Conservation (phyloP, 1,140 invertebrate genomes). For the Drosophila chauvacae region DNA sequence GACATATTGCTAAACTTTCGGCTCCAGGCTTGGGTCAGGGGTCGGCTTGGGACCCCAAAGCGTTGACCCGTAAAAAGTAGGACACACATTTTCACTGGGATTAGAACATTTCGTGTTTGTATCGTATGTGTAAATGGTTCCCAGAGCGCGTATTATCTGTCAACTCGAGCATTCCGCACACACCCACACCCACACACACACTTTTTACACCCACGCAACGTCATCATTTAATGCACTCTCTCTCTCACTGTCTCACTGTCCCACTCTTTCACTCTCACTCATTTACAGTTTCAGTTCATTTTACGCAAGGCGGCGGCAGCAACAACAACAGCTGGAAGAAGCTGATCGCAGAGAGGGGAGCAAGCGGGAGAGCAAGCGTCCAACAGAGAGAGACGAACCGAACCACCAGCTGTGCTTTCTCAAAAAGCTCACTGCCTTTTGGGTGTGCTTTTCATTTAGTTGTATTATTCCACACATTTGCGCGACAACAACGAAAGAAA, state of each 20-base stretch:
- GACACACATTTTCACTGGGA: conserved; percentile 43
- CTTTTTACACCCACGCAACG: conserved; percentile 8
- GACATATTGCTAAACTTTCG: conserved; percentile 73
- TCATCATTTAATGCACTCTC: conserved; percentile 29
- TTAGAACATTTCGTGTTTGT: conserved; percentile 41
- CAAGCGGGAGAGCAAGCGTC: not conserved
- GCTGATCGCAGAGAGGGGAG: conserved; percentile 36
- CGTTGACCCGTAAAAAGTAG: conserved; percentile 72
- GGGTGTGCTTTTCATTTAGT: conserved; percentile 50
- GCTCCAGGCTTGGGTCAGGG: conserved; percentile 29
- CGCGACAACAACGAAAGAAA: conserved; percentile 57
- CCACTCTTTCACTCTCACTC: conserved; percentile 42
- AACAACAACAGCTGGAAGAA: conserved; percentile 45
- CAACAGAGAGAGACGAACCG: conserved; percentile 1
- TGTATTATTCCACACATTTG: conserved; percentile 60
- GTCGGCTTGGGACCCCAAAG: conserved; percentile 49
- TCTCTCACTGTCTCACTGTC: conserved; percentile 4
- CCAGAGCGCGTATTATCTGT: conserved; percentile 40
- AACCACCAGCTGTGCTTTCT: conserved; percentile 19
- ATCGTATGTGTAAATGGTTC: conserved; percentile 46
- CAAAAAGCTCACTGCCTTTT: conserved; percentile 45
- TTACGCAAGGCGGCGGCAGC: conserved; percentile 25
- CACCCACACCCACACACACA: conserved; percentile 4
- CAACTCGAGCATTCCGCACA: conserved; percentile 5
- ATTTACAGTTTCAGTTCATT: conserved; percentile 59